These are phyloP conservation scores for Bombus superbus DNA, from an alignment of 1,140 invertebrate species.

Conservation along the genomic window DNA sequence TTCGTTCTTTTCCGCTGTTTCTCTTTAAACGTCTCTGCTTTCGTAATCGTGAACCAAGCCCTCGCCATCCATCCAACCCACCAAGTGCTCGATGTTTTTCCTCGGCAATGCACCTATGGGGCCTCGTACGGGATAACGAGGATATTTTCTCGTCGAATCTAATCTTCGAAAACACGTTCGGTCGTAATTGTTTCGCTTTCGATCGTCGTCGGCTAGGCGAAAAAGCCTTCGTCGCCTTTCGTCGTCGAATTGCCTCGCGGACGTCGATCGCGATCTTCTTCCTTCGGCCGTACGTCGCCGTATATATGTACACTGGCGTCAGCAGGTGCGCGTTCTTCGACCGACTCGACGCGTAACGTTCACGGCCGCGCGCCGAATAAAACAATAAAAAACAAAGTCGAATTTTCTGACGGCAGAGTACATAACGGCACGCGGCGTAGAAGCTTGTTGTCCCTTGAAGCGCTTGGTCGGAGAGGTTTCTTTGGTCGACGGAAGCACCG, in stretches of 20 bases:
- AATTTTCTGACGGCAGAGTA: neutral
- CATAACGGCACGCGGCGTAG: no score
- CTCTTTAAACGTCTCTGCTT: neutral
- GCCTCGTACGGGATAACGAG: slow-evolving; percentile 10
- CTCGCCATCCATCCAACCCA: slow-evolving; percentile 75
- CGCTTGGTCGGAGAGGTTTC: neutral
- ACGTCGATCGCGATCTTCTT: neutral
- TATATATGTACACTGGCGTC: neutral
- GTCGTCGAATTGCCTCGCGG: slow-evolving; percentile 1
- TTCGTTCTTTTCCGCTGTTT: neutral
- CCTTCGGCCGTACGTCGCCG: neutral
- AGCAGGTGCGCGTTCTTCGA: no score
- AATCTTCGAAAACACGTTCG: neutral
- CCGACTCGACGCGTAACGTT: no score
- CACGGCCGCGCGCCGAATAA: neutral
- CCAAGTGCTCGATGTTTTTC: slow-evolving; percentile 69
- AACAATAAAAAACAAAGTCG: neutral
- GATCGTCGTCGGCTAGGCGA: neutral
- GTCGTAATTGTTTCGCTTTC: slow-evolving; percentile 4
- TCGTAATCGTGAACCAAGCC: slow-evolving; percentile 72
- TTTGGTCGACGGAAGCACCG: neutral
- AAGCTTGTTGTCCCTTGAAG: neutral
- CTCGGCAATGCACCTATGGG: slow-evolving; percentile 75
- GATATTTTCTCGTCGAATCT: slow-evolving; percentile 11
- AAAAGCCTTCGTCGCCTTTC: neutral